A percentile compares a stretch with the other conserved stretches of the same genome.
These are phyloP conservation scores for Hemichromis elongatus DNA, from an alignment of 2,113 vertebrate species.

Conservation along the genomic window DNA sequence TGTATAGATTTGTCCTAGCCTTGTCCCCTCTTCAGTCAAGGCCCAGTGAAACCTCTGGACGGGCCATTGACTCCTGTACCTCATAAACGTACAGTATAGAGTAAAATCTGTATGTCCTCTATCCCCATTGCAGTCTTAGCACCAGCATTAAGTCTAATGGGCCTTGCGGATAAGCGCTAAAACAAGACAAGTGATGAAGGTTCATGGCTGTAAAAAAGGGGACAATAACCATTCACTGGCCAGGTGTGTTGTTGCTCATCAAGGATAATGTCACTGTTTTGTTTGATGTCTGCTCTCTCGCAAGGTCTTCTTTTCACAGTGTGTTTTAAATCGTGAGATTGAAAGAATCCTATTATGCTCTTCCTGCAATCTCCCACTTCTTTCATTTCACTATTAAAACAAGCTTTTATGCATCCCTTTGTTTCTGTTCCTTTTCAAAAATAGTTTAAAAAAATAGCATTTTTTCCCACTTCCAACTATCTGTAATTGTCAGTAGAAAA, in stretches of 20 bases:
- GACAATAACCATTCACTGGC: slow-evolving; percentile 1
- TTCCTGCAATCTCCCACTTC: background rate
- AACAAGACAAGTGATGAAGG: slow-evolving; percentile 47
- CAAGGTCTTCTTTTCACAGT: background rate
- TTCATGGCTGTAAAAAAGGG: slow-evolving; percentile 35
- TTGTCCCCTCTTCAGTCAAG: slow-evolving; percentile 50
- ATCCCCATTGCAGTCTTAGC: slow-evolving; percentile 25
- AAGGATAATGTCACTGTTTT: slow-evolving; percentile 36
- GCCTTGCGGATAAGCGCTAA: slow-evolving; percentile 41
- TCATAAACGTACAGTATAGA: slow-evolving; percentile 42
- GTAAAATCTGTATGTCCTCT: slow-evolving; percentile 44
- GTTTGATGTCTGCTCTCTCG: slow-evolving; percentile 8
- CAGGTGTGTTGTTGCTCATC: slow-evolving; percentile 31
- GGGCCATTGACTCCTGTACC: slow-evolving; percentile 57
- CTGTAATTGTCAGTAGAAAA: background rate
- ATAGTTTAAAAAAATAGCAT: background rate
- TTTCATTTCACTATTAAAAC: background rate
- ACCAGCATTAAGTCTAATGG: slow-evolving; percentile 44
- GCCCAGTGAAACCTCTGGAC: slow-evolving; percentile 26
- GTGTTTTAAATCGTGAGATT: background rate
- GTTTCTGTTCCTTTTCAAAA: background rate
- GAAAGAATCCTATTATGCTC: background rate
- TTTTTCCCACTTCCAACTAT: background rate
- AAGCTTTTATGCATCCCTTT: background rate
- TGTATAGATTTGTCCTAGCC: slow-evolving; percentile 21